Base-by-base conservation (phyloP, 2,888 invertebrate genomes). In the Hemicrepidius hirtus region DNA sequence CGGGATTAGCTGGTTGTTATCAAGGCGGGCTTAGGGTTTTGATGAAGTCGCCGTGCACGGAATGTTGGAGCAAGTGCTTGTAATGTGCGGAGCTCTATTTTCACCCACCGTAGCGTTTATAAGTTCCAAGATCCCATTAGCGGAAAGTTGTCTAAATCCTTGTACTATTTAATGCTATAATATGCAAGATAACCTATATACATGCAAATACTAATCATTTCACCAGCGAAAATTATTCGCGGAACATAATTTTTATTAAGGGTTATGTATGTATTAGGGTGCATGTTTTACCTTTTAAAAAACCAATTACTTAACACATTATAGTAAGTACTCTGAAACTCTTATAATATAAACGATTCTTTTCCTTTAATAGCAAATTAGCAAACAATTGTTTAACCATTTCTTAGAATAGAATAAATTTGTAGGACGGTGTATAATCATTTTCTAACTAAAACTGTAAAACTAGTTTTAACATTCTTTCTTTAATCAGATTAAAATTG, bases 1-100 rank as follows among this genome's bases (percentile, higher is more conserved):
- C 79, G 78, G 83, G 84, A 84, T 84, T 84, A 84, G 83, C 82
- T 78, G 81, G 79, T 79, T 82, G 83, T 83, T 84, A 84, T 84
- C 83, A 83, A 82, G 78, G 80, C 78, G 80, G 80, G 83, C 82
- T 83, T 83, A 82, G 81, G 81, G 80, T 82, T 83, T 82, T 83
- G 83, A 83, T 83, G 83, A 83, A 83, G 83, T 82, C 81, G 81
- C 80, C 83, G 82, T 84, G 84, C 82, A 74, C 78, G 81, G 83
- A 84, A 84, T 84, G 81, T 78, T 73, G 77, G 78, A 80, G 78
- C 82, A 80, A 81, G 81, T 82, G 82, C 81, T 79, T 77, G 77
- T 81, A 83, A 82, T 82, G 81, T 73, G 77, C 75, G 77, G 71
- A 71, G 69, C 71, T 66, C 66, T 46, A 72, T 64, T 71, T 71